A percentile compares a stretch with the other conserved stretches of the same genome.
Conservation (phyloP, 2,113 vertebrate species). For the Ammodytes dubius region DNA sequence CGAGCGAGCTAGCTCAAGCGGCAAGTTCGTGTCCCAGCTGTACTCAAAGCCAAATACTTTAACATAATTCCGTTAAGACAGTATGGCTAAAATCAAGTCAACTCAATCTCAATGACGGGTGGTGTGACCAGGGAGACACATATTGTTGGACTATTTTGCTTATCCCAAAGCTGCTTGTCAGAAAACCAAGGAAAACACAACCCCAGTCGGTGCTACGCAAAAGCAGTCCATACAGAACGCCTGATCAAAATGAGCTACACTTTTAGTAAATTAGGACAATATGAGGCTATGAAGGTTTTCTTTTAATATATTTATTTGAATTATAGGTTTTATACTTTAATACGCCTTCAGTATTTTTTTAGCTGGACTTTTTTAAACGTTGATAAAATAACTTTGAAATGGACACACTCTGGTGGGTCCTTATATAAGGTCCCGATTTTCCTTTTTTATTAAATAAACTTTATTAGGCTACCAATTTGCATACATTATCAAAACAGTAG, state of each 20-base stretch:
- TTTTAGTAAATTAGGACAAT: background rate
- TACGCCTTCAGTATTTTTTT: background rate
- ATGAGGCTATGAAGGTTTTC: rapidly evolving
- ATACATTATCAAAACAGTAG: background rate
- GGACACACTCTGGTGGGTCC: slow-evolving; percentile 30
- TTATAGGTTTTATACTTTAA: rapidly evolving
- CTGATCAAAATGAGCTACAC: slow-evolving; percentile 44
- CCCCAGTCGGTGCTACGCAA: slow-evolving; percentile 49
- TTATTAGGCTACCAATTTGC: background rate
- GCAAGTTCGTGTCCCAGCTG: slow-evolving; percentile 45
- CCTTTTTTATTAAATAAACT: slow-evolving; percentile 4
- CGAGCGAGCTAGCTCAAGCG: slow-evolving; percentile 52
- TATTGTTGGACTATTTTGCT: slow-evolving; percentile 64
- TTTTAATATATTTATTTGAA: rapidly evolving
- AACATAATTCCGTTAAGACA: slow-evolving; percentile 24
- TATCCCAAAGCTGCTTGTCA: slow-evolving; percentile 66
- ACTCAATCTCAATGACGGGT: background rate
- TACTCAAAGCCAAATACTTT: background rate
- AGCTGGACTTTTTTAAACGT: background rate
- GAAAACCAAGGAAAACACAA: slow-evolving; percentile 31
- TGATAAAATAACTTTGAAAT: background rate
- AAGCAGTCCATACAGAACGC: slow-evolving; percentile 51
- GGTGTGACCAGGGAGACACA: slow-evolving; percentile 29
- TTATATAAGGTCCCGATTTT: slow-evolving; percentile 22
- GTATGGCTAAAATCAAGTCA: background rate